A percentile compares a stretch with the other conserved stretches of the same genome.
Evolutionary conservation across 2,888 invertebrate genomes (phyloP).

Genomic region (Tromatobia lineatoria): DNA sequence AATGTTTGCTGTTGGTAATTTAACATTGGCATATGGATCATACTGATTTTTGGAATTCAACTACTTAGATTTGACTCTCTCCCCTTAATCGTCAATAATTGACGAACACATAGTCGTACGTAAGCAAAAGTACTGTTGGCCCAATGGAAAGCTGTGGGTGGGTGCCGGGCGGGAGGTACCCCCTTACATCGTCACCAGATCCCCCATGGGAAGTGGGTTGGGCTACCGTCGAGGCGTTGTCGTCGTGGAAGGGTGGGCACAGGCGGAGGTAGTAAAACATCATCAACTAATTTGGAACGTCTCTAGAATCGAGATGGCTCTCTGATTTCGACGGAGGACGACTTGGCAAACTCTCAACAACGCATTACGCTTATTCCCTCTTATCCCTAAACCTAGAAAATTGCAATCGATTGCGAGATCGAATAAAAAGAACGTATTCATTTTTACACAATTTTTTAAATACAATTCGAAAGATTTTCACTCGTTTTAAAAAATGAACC

Average conservation of each 20-base stretch:
- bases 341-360: not conserved
- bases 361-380: not conserved
- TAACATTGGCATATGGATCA: too few relatives aligned
- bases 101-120: slow-evolving; percentile 72
- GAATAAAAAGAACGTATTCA: too few relatives aligned
- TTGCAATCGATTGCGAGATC: too few relatives aligned
- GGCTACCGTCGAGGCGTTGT: slow-evolving; percentile 81
- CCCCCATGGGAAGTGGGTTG: slow-evolving; percentile 85
- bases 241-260: slow-evolving; percentile 82
- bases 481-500: too few relatives aligned
- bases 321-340: slow-evolving; percentile 57
- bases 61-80: too few relatives aligned
- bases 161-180: slow-evolving; percentile 84
- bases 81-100: slow-evolving; percentile 3
- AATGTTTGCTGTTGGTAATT: too few relatives aligned
- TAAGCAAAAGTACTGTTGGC: slow-evolving; percentile 85
- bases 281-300: slow-evolving; percentile 63
- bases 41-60: too few relatives aligned
- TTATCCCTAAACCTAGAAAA: not conserved
- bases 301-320: slow-evolving; percentile 50
- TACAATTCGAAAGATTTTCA: too few relatives aligned
- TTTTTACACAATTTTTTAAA: too few relatives aligned
- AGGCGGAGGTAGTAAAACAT: slow-evolving; percentile 80
- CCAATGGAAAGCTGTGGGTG: slow-evolving; percentile 84
- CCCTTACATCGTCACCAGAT: slow-evolving; percentile 83